phyloP scores from a whole-genome alignment of 2,113 vertebrate species.

The Halcyon senegalensis region DNA sequence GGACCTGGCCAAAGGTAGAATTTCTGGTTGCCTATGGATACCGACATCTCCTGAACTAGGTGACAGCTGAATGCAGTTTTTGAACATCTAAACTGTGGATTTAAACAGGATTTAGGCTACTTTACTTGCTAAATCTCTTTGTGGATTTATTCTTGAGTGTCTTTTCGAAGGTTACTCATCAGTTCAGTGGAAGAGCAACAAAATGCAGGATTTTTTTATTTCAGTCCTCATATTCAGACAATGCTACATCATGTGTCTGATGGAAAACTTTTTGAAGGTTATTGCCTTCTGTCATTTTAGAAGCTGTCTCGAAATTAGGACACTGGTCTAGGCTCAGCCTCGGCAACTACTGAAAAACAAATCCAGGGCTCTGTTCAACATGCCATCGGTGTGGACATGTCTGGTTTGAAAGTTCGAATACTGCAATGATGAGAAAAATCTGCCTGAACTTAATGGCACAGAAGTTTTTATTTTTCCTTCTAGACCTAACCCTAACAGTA shows the following conservation, averaged over 20 bases:
- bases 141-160: conserved; percentile 50
- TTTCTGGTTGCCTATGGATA: neutral
- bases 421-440: neutral
- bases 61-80: conserved; percentile 19
- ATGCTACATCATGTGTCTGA: neutral
- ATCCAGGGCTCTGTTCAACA: conserved; percentile 41
- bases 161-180: conserved; percentile 56
- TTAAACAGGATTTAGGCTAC: conserved; percentile 56
- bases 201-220: conserved; percentile 2
- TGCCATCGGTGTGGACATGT: neutral
- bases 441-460: neutral
- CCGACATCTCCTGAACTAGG: neutral
- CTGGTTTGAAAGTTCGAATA: conserved; percentile 21
- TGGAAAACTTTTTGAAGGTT: no score
- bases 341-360: conserved; percentile 33
- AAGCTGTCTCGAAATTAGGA: conserved; percentile 38
- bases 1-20: neutral
- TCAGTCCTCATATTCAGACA: neutral
- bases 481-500: neutral
- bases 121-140: conserved; percentile 61
- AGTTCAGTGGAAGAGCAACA: neutral
- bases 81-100: conserved; percentile 48
- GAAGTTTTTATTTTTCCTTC: neutral
- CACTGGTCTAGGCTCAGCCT: neutral
- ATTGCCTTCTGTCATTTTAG: neutral